Evolutionary conservation across 2,113 vertebrate genomes (phyloP).

Genomic region (Syngnathus scovelli): DNA sequence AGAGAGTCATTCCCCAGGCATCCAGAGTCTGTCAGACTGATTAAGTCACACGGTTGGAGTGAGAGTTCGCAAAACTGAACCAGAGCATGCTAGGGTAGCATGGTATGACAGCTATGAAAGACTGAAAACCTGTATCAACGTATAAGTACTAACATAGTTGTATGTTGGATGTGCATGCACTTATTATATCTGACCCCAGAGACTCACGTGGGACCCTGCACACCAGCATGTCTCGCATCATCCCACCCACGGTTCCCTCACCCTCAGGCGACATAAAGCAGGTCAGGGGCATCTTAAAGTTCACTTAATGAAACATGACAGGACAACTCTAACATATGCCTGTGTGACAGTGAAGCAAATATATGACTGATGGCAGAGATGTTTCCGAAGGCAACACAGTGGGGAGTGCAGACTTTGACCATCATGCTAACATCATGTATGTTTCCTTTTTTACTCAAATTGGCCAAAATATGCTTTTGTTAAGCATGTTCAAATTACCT

Average conservation of each 20-base stretch:
- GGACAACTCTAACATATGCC: slow-evolving; percentile 59
- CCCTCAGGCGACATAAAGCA: slow-evolving; percentile 56
- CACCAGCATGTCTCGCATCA: slow-evolving; percentile 42
- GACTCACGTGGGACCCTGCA: slow-evolving; percentile 41
- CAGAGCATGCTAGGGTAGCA: slow-evolving; percentile 55
- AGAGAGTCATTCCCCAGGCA: slow-evolving; percentile 75
- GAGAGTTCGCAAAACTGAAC: slow-evolving; percentile 69
- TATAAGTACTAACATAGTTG: slow-evolving; percentile 50
- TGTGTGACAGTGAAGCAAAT: slow-evolving; percentile 58
- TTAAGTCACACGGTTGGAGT: slow-evolving; percentile 77
- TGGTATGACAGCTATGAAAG: slow-evolving; percentile 43
- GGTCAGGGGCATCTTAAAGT: slow-evolving; percentile 67
- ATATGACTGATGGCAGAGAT: slow-evolving; percentile 59
- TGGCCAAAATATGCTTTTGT: not conserved
- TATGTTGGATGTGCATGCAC: slow-evolving; percentile 47
- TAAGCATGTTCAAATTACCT: not conserved
- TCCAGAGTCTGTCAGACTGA: slow-evolving; percentile 84
- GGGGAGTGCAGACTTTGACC: not conserved
- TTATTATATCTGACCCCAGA: slow-evolving; percentile 57
- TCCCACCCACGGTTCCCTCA: slow-evolving; percentile 36
- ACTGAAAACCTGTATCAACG: slow-evolving; percentile 50
- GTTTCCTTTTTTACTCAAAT: not conserved
- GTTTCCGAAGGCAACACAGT: slow-evolving; percentile 37
- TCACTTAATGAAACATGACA: slow-evolving; percentile 65
- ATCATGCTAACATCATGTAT: not conserved